phyloP scores from a whole-genome alignment of 2,797 vertebrate species.

The Fistularia tabacaria region DNA sequence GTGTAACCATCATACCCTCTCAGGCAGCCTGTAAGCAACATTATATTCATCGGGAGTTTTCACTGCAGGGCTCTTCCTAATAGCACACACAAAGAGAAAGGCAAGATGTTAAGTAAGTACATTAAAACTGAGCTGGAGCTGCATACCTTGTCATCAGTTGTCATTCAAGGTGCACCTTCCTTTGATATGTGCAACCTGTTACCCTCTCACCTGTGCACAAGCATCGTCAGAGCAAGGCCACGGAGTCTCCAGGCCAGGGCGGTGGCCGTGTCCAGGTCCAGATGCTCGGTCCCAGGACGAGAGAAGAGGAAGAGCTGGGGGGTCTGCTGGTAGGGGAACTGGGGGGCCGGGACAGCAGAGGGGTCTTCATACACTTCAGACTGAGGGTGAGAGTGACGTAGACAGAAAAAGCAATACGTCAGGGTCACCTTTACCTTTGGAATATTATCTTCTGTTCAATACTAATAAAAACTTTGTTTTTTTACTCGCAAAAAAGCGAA shows the following conservation, averaged over 20 bases:
- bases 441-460: too few species aligned
- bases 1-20: constrained; percentile 71
- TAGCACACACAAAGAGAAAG: neutral
- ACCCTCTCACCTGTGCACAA: constrained; percentile 81
- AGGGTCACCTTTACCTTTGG: too few species aligned
- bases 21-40: constrained; percentile 79
- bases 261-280: constrained; percentile 80
- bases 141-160: too few species aligned
- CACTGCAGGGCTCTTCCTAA: constrained; percentile 73
- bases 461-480: too few species aligned
- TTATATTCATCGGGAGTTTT: constrained; percentile 78
- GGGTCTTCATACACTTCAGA: constrained; percentile 81
- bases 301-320: constrained; percentile 90
- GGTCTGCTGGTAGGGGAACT: constrained; percentile 80
- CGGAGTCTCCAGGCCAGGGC: constrained; percentile 83
- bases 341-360: constrained; percentile 76
- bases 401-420: neutral
- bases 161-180: neutral
- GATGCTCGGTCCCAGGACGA: constrained; percentile 75
- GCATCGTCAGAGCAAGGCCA: constrained; percentile 83
- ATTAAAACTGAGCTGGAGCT: too few species aligned
- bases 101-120: too few species aligned
- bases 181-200: too few species aligned
- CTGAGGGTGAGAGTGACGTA: constrained; percentile 52
- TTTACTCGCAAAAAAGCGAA: too few species aligned